A percentile compares a stretch with the other conserved stretches of the same genome.
Conservation (phyloP, 2,113 vertebrate genomes). For the Symphodus melops region DNA sequence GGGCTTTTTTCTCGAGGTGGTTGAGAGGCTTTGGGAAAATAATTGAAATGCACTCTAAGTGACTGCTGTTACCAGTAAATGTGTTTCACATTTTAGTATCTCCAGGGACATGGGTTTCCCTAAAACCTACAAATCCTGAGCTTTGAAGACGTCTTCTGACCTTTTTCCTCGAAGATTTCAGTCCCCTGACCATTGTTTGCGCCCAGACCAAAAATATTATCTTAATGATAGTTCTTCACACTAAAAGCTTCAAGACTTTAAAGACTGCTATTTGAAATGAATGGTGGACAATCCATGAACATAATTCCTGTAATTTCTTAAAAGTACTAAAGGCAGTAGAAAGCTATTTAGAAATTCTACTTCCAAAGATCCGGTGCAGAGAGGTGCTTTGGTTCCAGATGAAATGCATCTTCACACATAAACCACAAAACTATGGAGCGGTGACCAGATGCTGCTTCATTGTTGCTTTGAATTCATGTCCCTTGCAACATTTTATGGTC, state of each 20-base stretch:
- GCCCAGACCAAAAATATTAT: not conserved
- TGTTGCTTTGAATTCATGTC: not conserved
- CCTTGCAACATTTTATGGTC: not conserved
- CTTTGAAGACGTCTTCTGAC: not conserved
- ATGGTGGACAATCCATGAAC: not conserved
- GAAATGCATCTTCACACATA: not conserved
- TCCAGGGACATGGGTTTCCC: constrained; percentile 6
- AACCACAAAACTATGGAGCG: not conserved
- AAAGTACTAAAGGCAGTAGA: not conserved
- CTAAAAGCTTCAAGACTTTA: not conserved
- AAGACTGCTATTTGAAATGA: not conserved
- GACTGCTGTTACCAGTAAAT: not conserved
- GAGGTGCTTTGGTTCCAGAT: not conserved
- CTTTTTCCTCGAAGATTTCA: constrained; percentile 19
- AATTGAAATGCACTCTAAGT: not conserved
- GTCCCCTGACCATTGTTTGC: not conserved
- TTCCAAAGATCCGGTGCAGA: not conserved
- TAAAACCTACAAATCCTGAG: not conserved
- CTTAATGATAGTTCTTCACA: not conserved
- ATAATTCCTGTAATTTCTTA: constrained; percentile 6
- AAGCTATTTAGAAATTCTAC: not conserved
- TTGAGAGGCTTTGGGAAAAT: not conserved
- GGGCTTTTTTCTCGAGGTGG: not conserved
- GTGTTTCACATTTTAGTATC: constrained; percentile 15
- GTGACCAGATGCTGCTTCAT: not conserved